Base-by-base conservation (phyloP, 2,113 vertebrate genomes). In the Oncorhynchus keta region DNA sequence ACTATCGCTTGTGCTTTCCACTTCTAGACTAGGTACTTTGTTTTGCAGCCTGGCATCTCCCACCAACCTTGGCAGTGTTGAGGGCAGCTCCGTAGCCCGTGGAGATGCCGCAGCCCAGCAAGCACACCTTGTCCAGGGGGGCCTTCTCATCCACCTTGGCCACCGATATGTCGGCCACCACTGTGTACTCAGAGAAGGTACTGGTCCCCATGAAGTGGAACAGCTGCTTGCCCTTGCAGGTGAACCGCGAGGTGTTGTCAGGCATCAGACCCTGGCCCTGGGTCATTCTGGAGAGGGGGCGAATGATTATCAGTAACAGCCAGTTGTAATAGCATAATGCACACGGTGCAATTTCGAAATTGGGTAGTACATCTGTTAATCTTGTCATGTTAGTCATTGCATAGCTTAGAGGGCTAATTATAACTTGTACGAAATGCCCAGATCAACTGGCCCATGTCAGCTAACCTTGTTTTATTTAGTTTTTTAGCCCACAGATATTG, bases 201-300 rank as follows among this genome's bases (percentile, higher is more conserved):
- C 95, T 95, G 86, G 92, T 93, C 13, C 94, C 92, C 90, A 91
- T 95, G 77, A 95, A 93, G 87, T 96, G 90, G 75, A 93, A 91
- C 70, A 95, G 77, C 76, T 90, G 90, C 81, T 92, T 93, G n/a
- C 94, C 94, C 83, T 90, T 95, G 84, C 93, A 94, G 64, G 94
- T 93, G 89, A 96, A 95, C 70, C 94, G 85, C 71, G 95, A 95
- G 39, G 94, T 98, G 28, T 93, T 94, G 82, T 99, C 97, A 0
- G 97, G 96, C 93, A 99, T 96, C 69, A 93, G 86, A 9, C 93
- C 93, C 74, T 87, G 89, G 22, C 93, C 93, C 77, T 94, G 93
- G 72, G 93, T 94, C 32, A 93, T 78, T 81, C 94, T 94, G 0
- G 14, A 45, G 35, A 39, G 39, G 9, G 39, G 9, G 39, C 2